A percentile compares a stretch with the other conserved stretches of the same genome.
Evolutionary conservation across 2,888 invertebrate genomes (phyloP).

Genomic region (Ethmia dodecea): DNA sequence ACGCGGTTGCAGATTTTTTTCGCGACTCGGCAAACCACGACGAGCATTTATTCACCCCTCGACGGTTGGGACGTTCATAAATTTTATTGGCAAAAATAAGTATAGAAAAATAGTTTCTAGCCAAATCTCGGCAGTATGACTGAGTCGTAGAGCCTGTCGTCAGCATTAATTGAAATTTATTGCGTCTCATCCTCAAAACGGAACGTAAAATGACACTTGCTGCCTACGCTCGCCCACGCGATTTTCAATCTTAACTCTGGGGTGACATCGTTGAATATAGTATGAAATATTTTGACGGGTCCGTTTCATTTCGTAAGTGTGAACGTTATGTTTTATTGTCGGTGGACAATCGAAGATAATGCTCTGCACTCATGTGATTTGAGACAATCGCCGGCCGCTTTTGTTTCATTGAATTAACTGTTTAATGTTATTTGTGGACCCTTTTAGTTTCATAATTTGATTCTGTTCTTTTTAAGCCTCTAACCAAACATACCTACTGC

Average conservation of each 20-base stretch:
- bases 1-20: no score
- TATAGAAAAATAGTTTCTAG: slow-evolving; percentile 30
- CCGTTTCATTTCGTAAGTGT: slow-evolving; percentile 35
- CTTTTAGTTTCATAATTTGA: slow-evolving; percentile 1
- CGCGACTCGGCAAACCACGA: no score
- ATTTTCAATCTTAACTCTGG: slow-evolving; percentile 30
- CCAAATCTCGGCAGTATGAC: slow-evolving; percentile 61
- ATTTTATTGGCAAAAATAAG: no score
- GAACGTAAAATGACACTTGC: slow-evolving; percentile 46
- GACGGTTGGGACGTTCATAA: no score
- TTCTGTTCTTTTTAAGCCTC: no score
- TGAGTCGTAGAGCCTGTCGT: slow-evolving; percentile 56
- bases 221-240: slow-evolving; percentile 15
- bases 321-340: slow-evolving; percentile 48
- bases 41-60: no score
- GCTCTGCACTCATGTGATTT: slow-evolving; percentile 64
- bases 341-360: slow-evolving; percentile 71
- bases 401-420: slow-evolving; percentile 64
- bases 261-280: slow-evolving; percentile 25
- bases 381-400: slow-evolving; percentile 61
- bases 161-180: slow-evolving; percentile 74
- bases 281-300: slow-evolving; percentile 22
- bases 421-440: slow-evolving; percentile 14
- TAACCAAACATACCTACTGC: no score
- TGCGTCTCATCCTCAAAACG: slow-evolving; percentile 51